Evolutionary conservation across 2,797 vertebrate genomes (phyloP).

Genomic region (Astyanax mexicanus): DNA sequence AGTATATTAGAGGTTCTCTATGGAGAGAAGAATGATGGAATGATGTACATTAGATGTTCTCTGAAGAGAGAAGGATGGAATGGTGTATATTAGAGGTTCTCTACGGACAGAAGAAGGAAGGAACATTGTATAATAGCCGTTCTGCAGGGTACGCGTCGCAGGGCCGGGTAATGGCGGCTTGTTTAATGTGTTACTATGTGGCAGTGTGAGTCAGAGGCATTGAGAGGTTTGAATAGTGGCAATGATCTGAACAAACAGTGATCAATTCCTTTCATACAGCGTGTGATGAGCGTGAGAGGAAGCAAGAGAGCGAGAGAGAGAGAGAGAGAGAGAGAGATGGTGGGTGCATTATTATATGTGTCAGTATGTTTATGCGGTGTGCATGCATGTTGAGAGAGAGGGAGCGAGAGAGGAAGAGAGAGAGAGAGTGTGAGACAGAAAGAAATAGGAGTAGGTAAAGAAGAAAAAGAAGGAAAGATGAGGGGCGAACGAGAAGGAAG

Average conservation of each 20-base stretch:
- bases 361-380: no score
- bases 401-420: no score
- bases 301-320: conserved; percentile 9
- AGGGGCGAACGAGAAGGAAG: background rate
- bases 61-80: background rate
- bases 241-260: conserved; percentile 63
- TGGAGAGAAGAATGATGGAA: background rate
- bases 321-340: no score
- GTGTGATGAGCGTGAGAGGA: conserved; percentile 45
- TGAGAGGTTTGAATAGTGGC: conserved; percentile 61
- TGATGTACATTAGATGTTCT: background rate
- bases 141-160: no score
- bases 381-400: no score
- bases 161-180: conserved; percentile 57
- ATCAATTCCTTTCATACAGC: conserved; percentile 61
- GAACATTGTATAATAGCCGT: background rate
- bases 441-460: no score
- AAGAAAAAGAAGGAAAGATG: background rate
- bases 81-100: background rate
- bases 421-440: no score
- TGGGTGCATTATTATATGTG: no score
- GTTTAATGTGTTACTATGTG: conserved; percentile 58
- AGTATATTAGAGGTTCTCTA: background rate
- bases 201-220: conserved; percentile 59
- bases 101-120: background rate